Evolutionary conservation across 2,797 vertebrate genomes (phyloP).

Genomic region (Enteromius paludinosus): DNA sequence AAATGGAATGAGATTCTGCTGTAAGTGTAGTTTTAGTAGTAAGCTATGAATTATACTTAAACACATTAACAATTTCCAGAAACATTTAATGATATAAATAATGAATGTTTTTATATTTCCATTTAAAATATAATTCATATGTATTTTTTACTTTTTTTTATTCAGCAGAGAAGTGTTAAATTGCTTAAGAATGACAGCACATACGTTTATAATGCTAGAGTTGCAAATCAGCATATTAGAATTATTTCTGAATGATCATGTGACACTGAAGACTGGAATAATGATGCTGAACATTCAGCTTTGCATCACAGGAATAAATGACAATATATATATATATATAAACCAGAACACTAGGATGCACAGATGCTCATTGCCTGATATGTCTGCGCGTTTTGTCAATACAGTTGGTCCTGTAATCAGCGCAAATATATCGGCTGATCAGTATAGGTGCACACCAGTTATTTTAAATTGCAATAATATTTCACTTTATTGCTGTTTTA

Average conservation of each 20-base stretch:
- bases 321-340: too few species aligned
- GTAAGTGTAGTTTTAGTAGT: neutral
- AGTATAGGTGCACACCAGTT: neutral
- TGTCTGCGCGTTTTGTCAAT: too few species aligned
- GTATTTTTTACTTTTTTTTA: neutral
- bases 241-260: constrained; percentile 9
- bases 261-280: neutral
- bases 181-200: neutral
- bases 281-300: neutral
- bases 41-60: neutral
- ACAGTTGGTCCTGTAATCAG: too few species aligned
- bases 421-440: too few species aligned
- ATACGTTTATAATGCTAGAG: neutral
- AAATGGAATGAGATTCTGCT: neutral
- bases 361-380: too few species aligned
- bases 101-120: neutral
- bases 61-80: neutral
- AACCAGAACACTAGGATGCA: too few species aligned
- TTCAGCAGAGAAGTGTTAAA: neutral
- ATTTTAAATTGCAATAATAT: neutral
- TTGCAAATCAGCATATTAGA: neutral
- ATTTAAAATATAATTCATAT: neutral
- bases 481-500: neutral
- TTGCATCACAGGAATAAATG: neutral
- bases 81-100: neutral